phyloP scores from a whole-genome alignment of 1,140 invertebrate species.

The Diuraphis noxia region DNA sequence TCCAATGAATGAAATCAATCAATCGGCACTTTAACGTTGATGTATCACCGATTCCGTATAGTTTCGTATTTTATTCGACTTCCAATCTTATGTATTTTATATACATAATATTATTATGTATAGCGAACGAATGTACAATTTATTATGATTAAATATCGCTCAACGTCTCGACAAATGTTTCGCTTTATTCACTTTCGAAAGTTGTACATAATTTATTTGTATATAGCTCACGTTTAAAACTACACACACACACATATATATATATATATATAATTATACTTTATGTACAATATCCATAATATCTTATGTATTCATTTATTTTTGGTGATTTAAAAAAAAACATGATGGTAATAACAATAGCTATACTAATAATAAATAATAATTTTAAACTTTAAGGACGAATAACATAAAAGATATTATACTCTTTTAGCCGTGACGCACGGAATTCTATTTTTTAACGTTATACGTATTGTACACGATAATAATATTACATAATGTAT shows the following conservation, averaged over 20 bases:
- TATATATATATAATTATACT: background rate
- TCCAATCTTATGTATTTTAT: background rate
- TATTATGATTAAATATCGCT: background rate
- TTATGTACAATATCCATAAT: too few species aligned
- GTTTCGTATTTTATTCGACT: background rate
- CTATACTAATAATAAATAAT: background rate
- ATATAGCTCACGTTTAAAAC: background rate
- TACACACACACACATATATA: too few species aligned
- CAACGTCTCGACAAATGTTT: background rate
- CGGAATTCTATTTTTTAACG: background rate
- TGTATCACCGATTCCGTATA: background rate
- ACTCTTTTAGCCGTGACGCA: background rate
- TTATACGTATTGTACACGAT: slow-evolving; percentile 1
- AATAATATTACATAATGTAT: too few species aligned
- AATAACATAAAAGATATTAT: too few species aligned
- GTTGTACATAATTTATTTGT: background rate
- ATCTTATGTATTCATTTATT: too few species aligned
- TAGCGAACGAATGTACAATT: background rate
- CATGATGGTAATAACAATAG: background rate
- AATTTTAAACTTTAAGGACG: background rate
- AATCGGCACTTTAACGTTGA: background rate
- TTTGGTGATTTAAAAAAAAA: background rate
- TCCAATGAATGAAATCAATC: background rate
- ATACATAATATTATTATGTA: background rate
- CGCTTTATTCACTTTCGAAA: background rate